Evolutionary conservation across 2,113 vertebrate species (phyloP), one percentile per base, ranked within the genome.

Genomic region (Ptyas mucosa): DNA sequence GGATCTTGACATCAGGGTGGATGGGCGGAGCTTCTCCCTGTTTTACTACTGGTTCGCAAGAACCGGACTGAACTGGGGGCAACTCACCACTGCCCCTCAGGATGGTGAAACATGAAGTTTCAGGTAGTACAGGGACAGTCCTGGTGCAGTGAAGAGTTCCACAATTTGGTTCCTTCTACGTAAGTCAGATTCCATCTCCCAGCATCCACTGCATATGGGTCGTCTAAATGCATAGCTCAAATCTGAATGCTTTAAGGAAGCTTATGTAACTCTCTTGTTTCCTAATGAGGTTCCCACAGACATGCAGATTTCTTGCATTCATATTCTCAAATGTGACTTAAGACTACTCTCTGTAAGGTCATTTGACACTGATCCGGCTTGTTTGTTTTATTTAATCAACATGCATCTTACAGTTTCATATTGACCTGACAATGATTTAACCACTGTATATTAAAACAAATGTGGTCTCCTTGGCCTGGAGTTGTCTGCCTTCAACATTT

Each of bases 361-460:
- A 61, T 87, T 86, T 61, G 55, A 61, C 55, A 64, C 10, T 34
- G n/a, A 10, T 21, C 15, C 5, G 86, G 4, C 12, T 53, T 75
- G 15, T 26, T 51, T 87, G 3, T 43, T 87, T 85, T 46, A 21
- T 88, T 58, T 5, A 43, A 89, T 51, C 61, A 61, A 92, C 93
- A 8, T 10, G 15, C 89, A 57, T 85, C 53, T 26, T 90, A 51
- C 43, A 64, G 46, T 51, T 39, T 23, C 53, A 94, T 61, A 26
- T 89, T 90, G 89, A 64, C 85, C 53, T 92, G 90, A 5, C 85
- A 75, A 61, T 87, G 51, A 88, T 94, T 92, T 96, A 93, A 88
- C 75, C 93, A 26, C 75, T 90, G 89, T 86, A 89, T 64, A 51
- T 52, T 58, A 23, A 93, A 94, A n/a, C 75, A 75, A 85, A 20